phyloP scores from a whole-genome alignment of 2,113 vertebrate species.

The Callionymus lyra region DNA sequence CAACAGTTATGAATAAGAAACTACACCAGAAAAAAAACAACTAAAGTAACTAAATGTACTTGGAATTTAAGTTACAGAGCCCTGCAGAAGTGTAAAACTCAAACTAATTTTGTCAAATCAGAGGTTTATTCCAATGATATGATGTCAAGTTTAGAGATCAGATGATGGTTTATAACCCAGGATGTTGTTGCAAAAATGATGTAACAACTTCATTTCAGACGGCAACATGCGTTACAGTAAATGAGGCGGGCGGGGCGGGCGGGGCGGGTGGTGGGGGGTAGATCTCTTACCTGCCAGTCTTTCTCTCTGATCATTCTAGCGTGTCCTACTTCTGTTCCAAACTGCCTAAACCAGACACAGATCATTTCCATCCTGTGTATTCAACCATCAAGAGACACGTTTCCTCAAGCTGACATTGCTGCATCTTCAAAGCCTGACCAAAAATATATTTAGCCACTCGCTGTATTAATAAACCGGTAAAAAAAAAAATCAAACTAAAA shows the following conservation, averaged over 20 bases:
- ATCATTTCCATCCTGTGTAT: constrained; percentile 4
- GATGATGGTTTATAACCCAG: neutral
- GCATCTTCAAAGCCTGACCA: constrained; percentile 5
- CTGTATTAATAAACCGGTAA: neutral
- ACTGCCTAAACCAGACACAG: constrained; percentile 1
- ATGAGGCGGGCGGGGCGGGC: too few relatives aligned
- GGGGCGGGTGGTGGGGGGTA: neutral
- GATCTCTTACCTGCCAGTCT: constrained; percentile 1
- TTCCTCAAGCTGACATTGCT: constrained; percentile 6
- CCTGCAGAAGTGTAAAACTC: too few relatives aligned
- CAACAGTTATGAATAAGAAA: too few relatives aligned
- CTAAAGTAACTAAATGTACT: too few relatives aligned
- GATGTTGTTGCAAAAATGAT: neutral
- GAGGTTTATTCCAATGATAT: too few relatives aligned
- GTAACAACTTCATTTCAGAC: neutral
- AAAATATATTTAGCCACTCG: constrained; percentile 6
- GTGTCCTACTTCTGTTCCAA: constrained; percentile 7
- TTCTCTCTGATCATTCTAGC: constrained; percentile 8
- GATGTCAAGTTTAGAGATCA: neutral
- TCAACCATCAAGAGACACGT: constrained; percentile 3
- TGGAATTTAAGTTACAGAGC: too few relatives aligned
- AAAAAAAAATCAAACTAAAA: neutral
- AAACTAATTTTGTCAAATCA: too few relatives aligned
- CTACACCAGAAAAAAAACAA: too few relatives aligned
- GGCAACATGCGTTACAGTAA: neutral